A percentile compares a stretch with the other conserved stretches of the same genome.
These are phyloP conservation scores for Gambusia affinis DNA, from an alignment of 2,113 vertebrate genomes.

Conservation along the genomic window DNA sequence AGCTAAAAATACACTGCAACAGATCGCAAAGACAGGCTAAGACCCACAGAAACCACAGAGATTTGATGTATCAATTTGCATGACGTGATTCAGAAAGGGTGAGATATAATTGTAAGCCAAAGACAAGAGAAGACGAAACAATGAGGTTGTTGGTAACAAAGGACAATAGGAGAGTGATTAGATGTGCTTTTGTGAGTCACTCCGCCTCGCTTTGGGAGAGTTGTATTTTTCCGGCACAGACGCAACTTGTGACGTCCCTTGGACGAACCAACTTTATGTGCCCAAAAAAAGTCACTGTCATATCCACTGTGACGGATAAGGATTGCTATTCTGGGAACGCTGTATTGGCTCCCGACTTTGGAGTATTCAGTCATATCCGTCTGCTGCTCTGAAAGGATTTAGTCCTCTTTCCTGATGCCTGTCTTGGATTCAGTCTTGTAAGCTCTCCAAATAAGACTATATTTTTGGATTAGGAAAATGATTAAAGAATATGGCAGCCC, in stretches of 20 bases:
- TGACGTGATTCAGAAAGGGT: slow-evolving; percentile 12
- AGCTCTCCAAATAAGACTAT: background rate
- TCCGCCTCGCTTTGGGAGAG: slow-evolving; percentile 42
- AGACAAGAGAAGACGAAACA: slow-evolving; percentile 2
- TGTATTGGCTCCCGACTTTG: slow-evolving; percentile 53
- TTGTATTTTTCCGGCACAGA: slow-evolving; percentile 51
- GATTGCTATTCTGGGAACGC: slow-evolving; percentile 42
- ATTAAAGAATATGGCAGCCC: background rate
- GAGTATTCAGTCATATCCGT: slow-evolving; percentile 40
- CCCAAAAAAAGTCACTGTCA: slow-evolving; percentile 47
- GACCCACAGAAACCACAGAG: slow-evolving; percentile 1
- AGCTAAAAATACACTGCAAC: slow-evolving; percentile 51
- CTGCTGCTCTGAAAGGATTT: slow-evolving; percentile 35
- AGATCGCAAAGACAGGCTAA: slow-evolving; percentile 30
- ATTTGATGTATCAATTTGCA: slow-evolving; percentile 21
- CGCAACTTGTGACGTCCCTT: slow-evolving; percentile 52
- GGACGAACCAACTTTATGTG: slow-evolving; percentile 9
- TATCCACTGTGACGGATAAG: slow-evolving; percentile 12
- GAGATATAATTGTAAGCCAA: slow-evolving; percentile 18
- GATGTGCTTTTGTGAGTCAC: slow-evolving; percentile 52
- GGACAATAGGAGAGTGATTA: slow-evolving; percentile 43
- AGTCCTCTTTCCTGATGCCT: slow-evolving; percentile 16
- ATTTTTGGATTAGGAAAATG: slow-evolving; percentile 26
- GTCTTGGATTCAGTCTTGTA: slow-evolving; percentile 28
- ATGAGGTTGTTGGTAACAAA: slow-evolving; percentile 15